Percentiles rank a stretch among this genome's conserved stretches.
Evolutionary conservation across 2,888 invertebrate genomes (phyloP).

Genomic region (Aphidoletes aphidimyza): DNA sequence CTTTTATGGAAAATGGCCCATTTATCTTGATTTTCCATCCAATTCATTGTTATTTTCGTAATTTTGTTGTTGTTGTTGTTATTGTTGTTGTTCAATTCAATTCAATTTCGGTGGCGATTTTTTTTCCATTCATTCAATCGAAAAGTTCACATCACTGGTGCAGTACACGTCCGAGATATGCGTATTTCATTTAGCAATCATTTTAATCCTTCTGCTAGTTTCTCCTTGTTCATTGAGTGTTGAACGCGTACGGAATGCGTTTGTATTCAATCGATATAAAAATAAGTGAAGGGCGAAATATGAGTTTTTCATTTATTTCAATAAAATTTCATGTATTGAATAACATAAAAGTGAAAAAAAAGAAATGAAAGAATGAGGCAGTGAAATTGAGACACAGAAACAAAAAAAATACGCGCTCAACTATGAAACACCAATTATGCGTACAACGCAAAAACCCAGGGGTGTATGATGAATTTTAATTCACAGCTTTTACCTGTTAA

Average conservation of each 20-base stretch:
- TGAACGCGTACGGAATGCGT: no score
- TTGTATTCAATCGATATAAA: background rate
- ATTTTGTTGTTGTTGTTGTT: background rate
- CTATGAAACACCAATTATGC: constrained; percentile 40
- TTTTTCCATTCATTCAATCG: background rate
- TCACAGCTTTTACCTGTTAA: no score
- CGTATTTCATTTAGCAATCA: background rate
- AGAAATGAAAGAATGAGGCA: no score
- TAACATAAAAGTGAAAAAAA: no score
- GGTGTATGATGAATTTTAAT: no score
- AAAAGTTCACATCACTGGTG: background rate
- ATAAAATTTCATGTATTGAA: background rate
- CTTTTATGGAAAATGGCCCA: constrained; percentile 30
- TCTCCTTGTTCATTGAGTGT: no score
- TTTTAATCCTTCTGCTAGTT: background rate
- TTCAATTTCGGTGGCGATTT: background rate
- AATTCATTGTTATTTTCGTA: constrained; percentile 38
- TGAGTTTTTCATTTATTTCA: constrained; percentile 26
- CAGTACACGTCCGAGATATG: background rate
- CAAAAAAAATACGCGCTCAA: background rate
- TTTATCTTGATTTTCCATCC: constrained; percentile 38
- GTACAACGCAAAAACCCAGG: constrained; percentile 30
- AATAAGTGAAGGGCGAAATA: background rate
- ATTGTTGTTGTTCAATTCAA: background rate
- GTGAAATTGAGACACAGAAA: no score